Evolutionary conservation across 2,888 invertebrate genomes (phyloP), one percentile per base, ranked within the genome.

Genomic region (Brenthis hecate): DNA sequence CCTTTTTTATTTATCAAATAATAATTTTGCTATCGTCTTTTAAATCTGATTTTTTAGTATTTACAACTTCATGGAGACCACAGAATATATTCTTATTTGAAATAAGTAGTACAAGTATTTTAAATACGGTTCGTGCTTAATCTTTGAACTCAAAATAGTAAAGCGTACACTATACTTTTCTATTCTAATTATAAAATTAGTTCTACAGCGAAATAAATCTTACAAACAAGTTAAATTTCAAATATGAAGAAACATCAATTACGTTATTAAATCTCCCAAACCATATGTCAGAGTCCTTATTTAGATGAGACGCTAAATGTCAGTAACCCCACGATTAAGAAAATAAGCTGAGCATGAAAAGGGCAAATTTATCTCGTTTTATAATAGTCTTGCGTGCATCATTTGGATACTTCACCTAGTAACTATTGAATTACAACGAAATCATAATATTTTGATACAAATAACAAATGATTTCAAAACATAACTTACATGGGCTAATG

Each of bases 211-310:
- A 57, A 56, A 51, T 19, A 13, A 54, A 14, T 13, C 19, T 1
- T 23, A 54, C 28, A 43, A 8, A 36, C 36, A 36, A 43, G 36
- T 43, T 43, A 43, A 11, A 43, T 43, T 43, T 43, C 8, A 60
- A 50, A 50, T 50, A 60, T 60, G 3, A 60, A 32, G 60, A 50
- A 60, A 50, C 16, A 60, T 16, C 47, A 60, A 66, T 71, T 69
- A 58, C 60, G 43, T 66, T 57, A 66, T 64, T 54, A 60, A 63
- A 53, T 32, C 54, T 53, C 60, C 64, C 48, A 61, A 51, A 66
- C 53, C 66, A 61, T 64, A 64, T 62, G 65, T 54, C 66, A 65
- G 28, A 28, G 53, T 65, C 66, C 71, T 69, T 69, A 66, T 71
- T 71, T 61, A 61, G 50, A 16, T 58, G 54, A 48, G 47, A 61